These are phyloP conservation scores for Coreoperca whiteheadi DNA, from an alignment of 2,113 vertebrate species.

Conservation along the genomic window DNA sequence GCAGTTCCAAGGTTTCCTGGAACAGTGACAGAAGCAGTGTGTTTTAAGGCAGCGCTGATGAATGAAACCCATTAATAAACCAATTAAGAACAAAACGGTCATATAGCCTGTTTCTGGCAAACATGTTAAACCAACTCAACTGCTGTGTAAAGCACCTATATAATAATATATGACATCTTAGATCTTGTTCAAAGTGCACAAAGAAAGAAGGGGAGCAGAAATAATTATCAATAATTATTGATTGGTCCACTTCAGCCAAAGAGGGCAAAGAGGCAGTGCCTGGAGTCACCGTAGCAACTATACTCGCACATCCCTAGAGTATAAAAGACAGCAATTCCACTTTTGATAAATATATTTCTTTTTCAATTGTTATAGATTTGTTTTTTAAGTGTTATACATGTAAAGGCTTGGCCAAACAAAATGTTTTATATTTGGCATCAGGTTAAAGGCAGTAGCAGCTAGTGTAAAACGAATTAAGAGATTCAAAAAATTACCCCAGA, in stretches of 20 bases:
- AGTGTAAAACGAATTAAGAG: conserved; percentile 7
- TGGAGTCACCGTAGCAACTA: background rate
- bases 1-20: background rate
- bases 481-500: background rate
- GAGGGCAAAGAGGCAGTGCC: background rate
- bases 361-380: background rate
- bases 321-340: conserved; percentile 2
- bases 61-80: conserved; percentile 35
- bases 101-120: conserved; percentile 9
- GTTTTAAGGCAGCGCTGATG: conserved; percentile 21
- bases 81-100: conserved; percentile 22
- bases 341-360: conserved; percentile 1
- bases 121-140: conserved; percentile 15
- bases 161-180: background rate
- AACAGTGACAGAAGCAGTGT: background rate
- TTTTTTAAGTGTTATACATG: background rate
- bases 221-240: too few relatives aligned
- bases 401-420: background rate
- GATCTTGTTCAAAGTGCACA: background rate
- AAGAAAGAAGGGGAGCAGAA: background rate
- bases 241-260: too few relatives aligned
- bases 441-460: background rate
- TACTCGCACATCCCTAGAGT: background rate
- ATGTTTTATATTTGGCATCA: background rate
- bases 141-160: background rate